These are phyloP conservation scores for Melanerpes aurifrons DNA, from an alignment of 2,113 vertebrate species.

Conservation along the genomic window DNA sequence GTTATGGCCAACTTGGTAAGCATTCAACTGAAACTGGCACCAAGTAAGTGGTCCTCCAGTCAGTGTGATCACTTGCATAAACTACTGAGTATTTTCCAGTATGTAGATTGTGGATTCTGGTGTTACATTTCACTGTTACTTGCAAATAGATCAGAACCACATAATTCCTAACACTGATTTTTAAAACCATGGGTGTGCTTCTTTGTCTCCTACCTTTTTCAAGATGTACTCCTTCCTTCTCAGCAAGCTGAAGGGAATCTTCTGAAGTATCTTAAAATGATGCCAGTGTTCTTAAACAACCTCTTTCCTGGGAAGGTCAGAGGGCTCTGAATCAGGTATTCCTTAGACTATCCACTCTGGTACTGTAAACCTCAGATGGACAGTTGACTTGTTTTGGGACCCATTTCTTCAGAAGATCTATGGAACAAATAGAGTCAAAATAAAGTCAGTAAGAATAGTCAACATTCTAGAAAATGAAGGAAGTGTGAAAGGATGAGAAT, in stretches of 20 bases:
- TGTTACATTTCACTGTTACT: neutral
- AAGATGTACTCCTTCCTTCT: neutral
- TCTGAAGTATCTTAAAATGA: neutral
- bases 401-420: neutral
- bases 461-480: neutral
- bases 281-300: neutral
- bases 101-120: rapidly evolving
- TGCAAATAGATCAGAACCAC: neutral
- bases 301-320: neutral
- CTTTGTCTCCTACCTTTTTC: neutral
- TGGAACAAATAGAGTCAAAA: neutral
- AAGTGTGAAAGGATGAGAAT: neutral
- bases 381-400: neutral
- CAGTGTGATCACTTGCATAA: neutral
- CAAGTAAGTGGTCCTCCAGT: neutral
- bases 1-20: constrained; percentile 97
- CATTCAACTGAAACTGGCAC: rapidly evolving
- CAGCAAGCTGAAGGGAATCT: neutral
- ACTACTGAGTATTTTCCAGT: rapidly evolving
- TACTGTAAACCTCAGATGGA: neutral
- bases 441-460: neutral
- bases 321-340: neutral
- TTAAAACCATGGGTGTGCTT: neutral
- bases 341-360: neutral
- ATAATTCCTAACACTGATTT: neutral